Base-by-base conservation (phyloP, 2,797 vertebrate species). In the Karalla daura region DNA sequence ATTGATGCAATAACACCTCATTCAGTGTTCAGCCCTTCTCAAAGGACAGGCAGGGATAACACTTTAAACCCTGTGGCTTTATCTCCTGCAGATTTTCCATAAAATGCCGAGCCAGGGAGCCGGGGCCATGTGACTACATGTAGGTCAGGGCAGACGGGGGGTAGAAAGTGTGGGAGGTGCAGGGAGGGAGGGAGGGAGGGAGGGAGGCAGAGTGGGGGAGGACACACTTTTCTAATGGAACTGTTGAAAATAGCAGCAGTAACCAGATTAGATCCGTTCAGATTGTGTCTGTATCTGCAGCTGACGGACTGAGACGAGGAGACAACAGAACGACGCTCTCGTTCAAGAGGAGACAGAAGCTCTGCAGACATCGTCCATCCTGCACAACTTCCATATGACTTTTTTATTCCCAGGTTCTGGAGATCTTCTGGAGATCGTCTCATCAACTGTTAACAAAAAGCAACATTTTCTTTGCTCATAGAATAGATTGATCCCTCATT, bases 21-120 rank as follows among this genome's bases (percentile, higher is more conserved):
- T 90, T 90, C 88, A 88, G 88, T 89, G 87, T 89, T 90, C 84
- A 84, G 87, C 81, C 85, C 86, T 92, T 88, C 92, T 92, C 86
- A 92, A 91, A 93, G 91, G 91, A 92, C 88, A 89, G 86, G 82
- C 84, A 83, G 86, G 88, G 89, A 91, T 91, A 91, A 91, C 90
- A 91, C 88, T 90, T 92, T 91, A 93, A 93, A 91, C 87, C 88
- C 91, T 72, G 77, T 89, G 87, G 91, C 91, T 93, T 93, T 91
- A 92, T 93, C 92, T 92, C 92, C 91, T 87, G 87, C 89, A 93
- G 90, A 92, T 91, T 93, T 93, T 93, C 92, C 91, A 92, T 93
- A 93, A 94, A 94, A 94, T 88, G 83, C 87, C 89, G 80, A 89
- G 89, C 89, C 90, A 90, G 90, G 86, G 85, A 91, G 81, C 73